phyloP scores from a whole-genome alignment of 2,113 vertebrate species.

The Muscicapa adusta region DNA sequence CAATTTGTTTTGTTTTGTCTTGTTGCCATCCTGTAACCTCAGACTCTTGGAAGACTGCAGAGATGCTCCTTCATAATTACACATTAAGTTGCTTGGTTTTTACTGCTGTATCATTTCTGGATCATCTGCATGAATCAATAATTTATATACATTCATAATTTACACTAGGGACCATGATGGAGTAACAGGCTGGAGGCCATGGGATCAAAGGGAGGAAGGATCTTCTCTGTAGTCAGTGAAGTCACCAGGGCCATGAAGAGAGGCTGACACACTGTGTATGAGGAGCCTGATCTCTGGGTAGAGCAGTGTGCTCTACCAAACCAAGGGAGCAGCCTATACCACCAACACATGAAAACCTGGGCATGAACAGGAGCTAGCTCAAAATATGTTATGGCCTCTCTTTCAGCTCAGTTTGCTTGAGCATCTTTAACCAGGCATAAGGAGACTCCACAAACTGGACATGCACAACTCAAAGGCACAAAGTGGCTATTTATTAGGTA shows the following conservation, averaged over 20 bases:
- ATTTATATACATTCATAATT: neutral
- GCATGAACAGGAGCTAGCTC: neutral
- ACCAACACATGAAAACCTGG: neutral
- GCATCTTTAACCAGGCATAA: neutral
- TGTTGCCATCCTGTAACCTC: neutral
- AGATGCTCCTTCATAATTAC: neutral
- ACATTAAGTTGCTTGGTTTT: neutral
- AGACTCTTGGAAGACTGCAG: neutral
- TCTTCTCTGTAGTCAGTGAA: neutral
- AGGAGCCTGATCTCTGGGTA: neutral
- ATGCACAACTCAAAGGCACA: neutral
- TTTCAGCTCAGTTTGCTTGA: neutral
- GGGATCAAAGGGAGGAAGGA: neutral
- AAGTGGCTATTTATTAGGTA: rapidly evolving
- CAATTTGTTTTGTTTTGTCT: neutral
- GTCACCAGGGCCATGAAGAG: neutral
- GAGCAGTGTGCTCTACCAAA: neutral
- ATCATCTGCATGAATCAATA: neutral
- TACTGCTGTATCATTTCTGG: neutral
- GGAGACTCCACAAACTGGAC: neutral
- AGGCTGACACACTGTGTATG: neutral
- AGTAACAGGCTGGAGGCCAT: neutral
- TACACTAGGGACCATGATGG: neutral
- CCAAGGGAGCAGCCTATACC: neutral
- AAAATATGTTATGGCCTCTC: neutral